Conservation (phyloP, 2,888 invertebrate species). For the Lacanobia wlatinum region DNA sequence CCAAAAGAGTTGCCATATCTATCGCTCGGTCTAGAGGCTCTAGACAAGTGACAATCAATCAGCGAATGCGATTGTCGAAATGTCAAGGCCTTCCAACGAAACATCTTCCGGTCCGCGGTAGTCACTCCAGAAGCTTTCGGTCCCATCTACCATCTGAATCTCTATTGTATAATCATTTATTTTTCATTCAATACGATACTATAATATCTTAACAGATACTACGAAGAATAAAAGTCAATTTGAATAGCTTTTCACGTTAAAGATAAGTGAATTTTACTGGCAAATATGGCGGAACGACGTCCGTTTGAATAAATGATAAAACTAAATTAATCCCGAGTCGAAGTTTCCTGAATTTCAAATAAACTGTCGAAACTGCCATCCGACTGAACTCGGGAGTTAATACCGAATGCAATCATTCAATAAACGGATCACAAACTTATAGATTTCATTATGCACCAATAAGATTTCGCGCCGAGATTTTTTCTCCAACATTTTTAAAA, state of each 20-base stretch:
- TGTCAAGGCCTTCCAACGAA: no score
- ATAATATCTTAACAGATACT: no score
- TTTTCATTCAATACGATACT: no score
- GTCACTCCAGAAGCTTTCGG: no score
- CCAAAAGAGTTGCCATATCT: no score
- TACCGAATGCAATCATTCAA: slow-evolving; percentile 45
- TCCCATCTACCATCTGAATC: no score
- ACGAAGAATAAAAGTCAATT: background rate
- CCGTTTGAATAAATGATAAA: slow-evolving; percentile 29
- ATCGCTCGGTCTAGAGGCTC: no score
- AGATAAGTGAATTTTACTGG: slow-evolving; percentile 1
- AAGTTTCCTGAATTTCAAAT: slow-evolving; percentile 50
- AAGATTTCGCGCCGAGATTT: slow-evolving; percentile 9
- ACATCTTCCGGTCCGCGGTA: no score
- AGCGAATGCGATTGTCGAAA: no score
- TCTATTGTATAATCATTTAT: no score
- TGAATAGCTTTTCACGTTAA: background rate
- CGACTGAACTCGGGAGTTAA: slow-evolving; percentile 45
- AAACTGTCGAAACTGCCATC: slow-evolving; percentile 48
- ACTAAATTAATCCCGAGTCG: slow-evolving; percentile 31
- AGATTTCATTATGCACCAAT: slow-evolving; percentile 48
- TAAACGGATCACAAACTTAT: slow-evolving; percentile 32
- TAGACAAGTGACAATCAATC: no score
- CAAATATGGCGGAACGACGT: slow-evolving; percentile 17
- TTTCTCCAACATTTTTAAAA: background rate